Evolutionary conservation across 2,797 vertebrate species (phyloP).

Genomic region (Acridotheres tristis): DNA sequence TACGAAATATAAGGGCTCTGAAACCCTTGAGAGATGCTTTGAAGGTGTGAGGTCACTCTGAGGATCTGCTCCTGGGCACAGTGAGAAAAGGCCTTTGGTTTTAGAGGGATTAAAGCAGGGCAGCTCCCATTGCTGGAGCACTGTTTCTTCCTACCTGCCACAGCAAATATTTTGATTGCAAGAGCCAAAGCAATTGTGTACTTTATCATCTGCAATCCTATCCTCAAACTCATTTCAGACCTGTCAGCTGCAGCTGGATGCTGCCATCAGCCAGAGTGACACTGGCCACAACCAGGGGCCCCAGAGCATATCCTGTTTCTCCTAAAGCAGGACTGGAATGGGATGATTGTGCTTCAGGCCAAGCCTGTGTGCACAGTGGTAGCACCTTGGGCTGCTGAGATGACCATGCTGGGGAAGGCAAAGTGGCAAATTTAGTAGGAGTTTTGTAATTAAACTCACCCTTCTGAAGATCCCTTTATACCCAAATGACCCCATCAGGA

Average conservation of each 20-base stretch:
- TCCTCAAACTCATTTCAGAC: background rate
- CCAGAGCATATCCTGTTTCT: background rate
- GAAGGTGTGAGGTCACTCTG: background rate
- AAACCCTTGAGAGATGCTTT: background rate
- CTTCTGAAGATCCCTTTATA: background rate
- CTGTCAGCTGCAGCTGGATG: background rate
- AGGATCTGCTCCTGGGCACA: background rate
- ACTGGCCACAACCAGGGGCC: background rate
- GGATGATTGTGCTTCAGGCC: rapidly evolving
- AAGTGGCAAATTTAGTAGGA: background rate
- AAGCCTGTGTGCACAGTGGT: background rate
- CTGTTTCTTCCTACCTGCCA: background rate
- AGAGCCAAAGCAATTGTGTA: background rate
- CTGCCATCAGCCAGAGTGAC: background rate
- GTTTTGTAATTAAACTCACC: background rate
- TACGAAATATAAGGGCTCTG: background rate
- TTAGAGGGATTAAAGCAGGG: background rate
- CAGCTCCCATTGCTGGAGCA: background rate
- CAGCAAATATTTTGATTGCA: background rate
- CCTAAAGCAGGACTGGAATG: background rate
- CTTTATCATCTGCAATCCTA: background rate
- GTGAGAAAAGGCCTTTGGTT: background rate
- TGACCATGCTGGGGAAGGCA: rapidly evolving
- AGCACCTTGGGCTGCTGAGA: rapidly evolving
- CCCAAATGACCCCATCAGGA: background rate